These are phyloP conservation scores for Eupithecia subumbrata DNA, from an alignment of 2,888 invertebrate genomes.

Conservation along the genomic window DNA sequence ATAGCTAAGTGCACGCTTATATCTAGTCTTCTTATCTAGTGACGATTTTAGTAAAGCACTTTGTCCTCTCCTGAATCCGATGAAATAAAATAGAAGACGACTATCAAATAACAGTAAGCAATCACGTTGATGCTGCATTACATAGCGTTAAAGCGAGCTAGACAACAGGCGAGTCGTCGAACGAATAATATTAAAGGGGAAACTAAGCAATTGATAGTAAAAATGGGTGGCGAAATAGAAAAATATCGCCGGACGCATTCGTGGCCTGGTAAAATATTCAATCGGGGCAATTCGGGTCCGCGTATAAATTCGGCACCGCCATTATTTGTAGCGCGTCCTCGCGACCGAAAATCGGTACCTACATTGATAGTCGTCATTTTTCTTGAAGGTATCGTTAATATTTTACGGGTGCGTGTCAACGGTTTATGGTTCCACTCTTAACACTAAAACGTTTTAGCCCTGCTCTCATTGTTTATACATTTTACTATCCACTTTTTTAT, in stretches of 20 bases:
- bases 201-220: conserved; percentile 83
- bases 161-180: conserved; percentile 56
- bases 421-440: conserved; percentile 82
- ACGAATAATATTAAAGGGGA: conserved; percentile 79
- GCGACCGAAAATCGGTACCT: conserved; percentile 81
- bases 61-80: conserved; percentile 30
- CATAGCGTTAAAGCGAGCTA: conserved; percentile 47
- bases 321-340: conserved; percentile 82
- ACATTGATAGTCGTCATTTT: conserved; percentile 83
- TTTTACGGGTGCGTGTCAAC: conserved; percentile 83
- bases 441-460: conserved; percentile 83
- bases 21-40: conserved; percentile 1
- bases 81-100: conserved; percentile 34
- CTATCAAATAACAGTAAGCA: conserved; percentile 38
- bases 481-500: conserved; percentile 82
- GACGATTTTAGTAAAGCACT: conserved; percentile 8
- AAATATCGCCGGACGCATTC: conserved; percentile 81
- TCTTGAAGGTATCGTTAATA: conserved; percentile 83
- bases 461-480: conserved; percentile 83
- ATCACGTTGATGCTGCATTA: conserved; percentile 41
- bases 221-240: conserved; percentile 81
- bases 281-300: conserved; percentile 82
- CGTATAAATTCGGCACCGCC: conserved; percentile 80
- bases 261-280: conserved; percentile 84
- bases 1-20: neutral